Base-by-base conservation (phyloP, 2,113 vertebrate genomes). In the Lota lota region DNA sequence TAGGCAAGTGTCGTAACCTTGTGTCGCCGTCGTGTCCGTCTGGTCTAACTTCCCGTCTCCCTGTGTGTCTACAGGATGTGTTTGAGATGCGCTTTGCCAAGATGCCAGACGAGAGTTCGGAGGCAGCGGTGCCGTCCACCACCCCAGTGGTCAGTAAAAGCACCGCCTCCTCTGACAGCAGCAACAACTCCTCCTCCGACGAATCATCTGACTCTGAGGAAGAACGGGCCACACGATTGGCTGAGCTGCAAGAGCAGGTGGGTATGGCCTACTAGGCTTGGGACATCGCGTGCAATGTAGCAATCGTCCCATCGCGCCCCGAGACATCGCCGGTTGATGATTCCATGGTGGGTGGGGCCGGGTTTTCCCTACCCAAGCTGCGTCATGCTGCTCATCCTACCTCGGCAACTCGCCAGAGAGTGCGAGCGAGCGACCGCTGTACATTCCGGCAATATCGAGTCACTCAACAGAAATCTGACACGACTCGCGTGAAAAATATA, bases 61-160 rank as follows among this genome's bases (percentile, higher is more conserved):
- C 11, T 57, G 12, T 59, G 16, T 51, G 3, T 50, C 47, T 20
- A 10, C 77, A 99, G 97, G 97, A 99, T 0, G 97, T 99, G 70
- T 99, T 99, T 22, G 97, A 99, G 91, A 99, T 99, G 97, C 93
- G 95, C 36, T 99, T 99, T 0, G 97, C 97, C 36, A 99, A 99
- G 87, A 99, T 99, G 93, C 97, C 97, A 0, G 97, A 99, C 0
- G 97, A 99, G 84, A 95, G 95, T 0, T 85, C 90, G 2, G 97
- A 99, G 79, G 89, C 83, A 0, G 93, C 95, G 0, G 86, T 89
- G 0, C 91, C 93, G 0, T 87, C 93, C 0, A 93, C 94, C 0
- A 93, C 94, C 0, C 90, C 92, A 16, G 84, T 93, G 81, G 95
- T 95, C 90, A 98, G 96, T 88, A 97, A 96, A 87, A 89, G 94